Base-by-base conservation (phyloP, 1,140 invertebrate genomes). In the Zaprionus lachaisei region DNA sequence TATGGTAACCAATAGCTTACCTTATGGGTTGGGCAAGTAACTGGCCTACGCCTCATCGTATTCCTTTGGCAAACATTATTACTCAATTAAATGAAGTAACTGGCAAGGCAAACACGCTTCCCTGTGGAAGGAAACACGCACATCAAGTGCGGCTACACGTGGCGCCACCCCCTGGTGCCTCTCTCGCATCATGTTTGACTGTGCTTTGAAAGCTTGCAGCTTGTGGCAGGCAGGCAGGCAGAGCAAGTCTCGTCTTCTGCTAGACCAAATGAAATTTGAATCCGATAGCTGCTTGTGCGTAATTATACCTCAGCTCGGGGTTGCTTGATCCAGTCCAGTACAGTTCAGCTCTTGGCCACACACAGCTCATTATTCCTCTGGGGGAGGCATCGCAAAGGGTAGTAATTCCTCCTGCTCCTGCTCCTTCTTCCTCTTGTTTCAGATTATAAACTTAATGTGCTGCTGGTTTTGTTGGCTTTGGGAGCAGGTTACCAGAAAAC, bases 131-230 rank as follows among this genome's bases (percentile, higher is more conserved):
- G 51, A 49, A 31, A 56, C 54, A 57, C 24, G 64, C 9, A 55
- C 65, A 58, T 38, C 41, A 7, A 17, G 6, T 47, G 28, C 44
- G 65, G 24, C 14, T 41, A n/a, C 41, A 17, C 41, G 41, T 47
- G 41, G 2, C 34, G 20, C 20, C 20, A 0, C 37, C 5, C 37
- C 4, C 12, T 37, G 1, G 41, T 14, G 41, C 41, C 41, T 44
- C 41, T 26, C 4, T 24, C 6, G 0, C 41, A 47, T 17, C n/a
- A 5, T 67, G 55, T 58, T 67, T 58, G 65, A 49, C 65, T 56
- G 67, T 31, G 72, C 60, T 26, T 55, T n/a, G 41, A 38, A 69
- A 69, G 38, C 51, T 75, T 72, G 22, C 70, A 63, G 38, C 22
- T 67, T 77, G 70, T 51, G 70, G 73, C 44, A 55, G 63, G 4